Evolutionary conservation across 2,113 vertebrate species (phyloP).

Genomic region (Ailuropoda melanoleuca): DNA sequence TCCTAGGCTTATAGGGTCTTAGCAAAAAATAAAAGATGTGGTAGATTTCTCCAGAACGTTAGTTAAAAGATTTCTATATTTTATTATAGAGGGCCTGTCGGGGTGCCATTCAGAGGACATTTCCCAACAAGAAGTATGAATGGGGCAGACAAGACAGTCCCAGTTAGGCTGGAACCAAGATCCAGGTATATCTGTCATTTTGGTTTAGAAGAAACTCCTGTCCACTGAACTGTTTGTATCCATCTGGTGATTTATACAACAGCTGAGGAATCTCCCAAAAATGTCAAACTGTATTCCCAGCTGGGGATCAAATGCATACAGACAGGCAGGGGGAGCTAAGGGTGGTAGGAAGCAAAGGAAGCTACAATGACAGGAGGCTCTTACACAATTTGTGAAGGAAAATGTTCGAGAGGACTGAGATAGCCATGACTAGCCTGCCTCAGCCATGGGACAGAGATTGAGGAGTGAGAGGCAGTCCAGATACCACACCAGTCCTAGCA

Average conservation of each 20-base stretch:
- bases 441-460: background rate
- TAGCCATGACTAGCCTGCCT: background rate
- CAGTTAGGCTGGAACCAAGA: background rate
- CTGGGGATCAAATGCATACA: background rate
- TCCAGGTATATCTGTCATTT: background rate
- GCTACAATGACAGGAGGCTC: background rate
- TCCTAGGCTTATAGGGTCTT: background rate
- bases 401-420: background rate
- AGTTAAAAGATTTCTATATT: background rate
- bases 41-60: background rate
- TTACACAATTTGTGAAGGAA: background rate
- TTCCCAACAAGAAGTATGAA: background rate
- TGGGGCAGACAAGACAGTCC: background rate
- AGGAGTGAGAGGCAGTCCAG: background rate
- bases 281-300: background rate
- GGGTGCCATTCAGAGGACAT: background rate
- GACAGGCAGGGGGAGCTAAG: background rate
- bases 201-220: background rate
- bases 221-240: background rate
- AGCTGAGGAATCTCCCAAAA: background rate
- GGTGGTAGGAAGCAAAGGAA: background rate
- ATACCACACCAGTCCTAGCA: background rate
- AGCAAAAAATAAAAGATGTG: background rate
- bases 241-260: background rate
- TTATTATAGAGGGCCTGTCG: background rate